Percentiles rank a stretch among this genome's conserved stretches.
These are phyloP conservation scores for Troides oblongomaculatus DNA, from an alignment of 2,888 invertebrate genomes.

Conservation along the genomic window DNA sequence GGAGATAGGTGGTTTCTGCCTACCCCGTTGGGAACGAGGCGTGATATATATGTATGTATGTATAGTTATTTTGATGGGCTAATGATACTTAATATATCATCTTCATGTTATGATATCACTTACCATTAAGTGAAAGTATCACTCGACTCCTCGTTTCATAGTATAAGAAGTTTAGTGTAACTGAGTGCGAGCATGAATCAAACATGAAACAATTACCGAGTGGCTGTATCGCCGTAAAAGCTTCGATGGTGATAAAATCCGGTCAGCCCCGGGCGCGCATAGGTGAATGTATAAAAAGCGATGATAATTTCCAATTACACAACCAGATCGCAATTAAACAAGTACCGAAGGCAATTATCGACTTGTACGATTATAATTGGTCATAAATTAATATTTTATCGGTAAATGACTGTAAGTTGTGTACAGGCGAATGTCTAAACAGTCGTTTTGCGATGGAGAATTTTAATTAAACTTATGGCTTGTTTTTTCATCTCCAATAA, in stretches of 20 bases:
- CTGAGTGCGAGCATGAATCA: neutral
- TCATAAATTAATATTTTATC: slow-evolving; percentile 28
- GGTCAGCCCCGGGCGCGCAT: slow-evolving; percentile 20
- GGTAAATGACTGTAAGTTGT: slow-evolving; percentile 8
- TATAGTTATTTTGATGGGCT: too few species aligned
- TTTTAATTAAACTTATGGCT: slow-evolving; percentile 9
- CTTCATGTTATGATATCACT: too few species aligned
- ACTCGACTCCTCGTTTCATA: too few species aligned
- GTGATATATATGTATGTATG: too few species aligned
- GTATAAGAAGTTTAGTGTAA: too few species aligned
- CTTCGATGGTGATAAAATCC: slow-evolving; percentile 12
- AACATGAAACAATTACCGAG: neutral
- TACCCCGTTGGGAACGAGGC: too few species aligned
- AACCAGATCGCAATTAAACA: slow-evolving; percentile 31
- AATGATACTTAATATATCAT: too few species aligned
- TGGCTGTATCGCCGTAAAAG: slow-evolving; percentile 3
- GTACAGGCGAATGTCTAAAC: slow-evolving; percentile 14
- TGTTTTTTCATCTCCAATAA: neutral
- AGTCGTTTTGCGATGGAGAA: neutral
- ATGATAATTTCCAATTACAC: slow-evolving; percentile 28
- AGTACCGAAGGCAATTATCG: slow-evolving; percentile 20
- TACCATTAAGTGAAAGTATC: too few species aligned
- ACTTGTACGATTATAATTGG: slow-evolving; percentile 26
- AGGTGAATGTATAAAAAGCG: slow-evolving; percentile 8
- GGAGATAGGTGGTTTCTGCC: too few species aligned